Percentiles rank a stretch among this genome's conserved stretches.
phyloP scores from a whole-genome alignment of 1,140 invertebrate genomes.

The Drosophila saltans region DNA sequence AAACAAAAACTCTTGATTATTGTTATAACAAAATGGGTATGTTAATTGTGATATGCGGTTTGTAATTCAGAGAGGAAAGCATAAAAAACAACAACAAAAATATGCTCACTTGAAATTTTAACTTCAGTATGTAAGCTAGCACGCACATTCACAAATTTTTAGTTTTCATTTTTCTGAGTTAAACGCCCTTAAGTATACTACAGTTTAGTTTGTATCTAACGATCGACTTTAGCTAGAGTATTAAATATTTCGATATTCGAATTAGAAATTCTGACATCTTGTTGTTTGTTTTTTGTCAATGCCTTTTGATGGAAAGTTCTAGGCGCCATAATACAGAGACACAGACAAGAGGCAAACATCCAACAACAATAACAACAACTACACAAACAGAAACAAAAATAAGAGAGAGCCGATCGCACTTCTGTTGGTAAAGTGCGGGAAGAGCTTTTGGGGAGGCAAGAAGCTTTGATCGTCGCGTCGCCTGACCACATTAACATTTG shows the following conservation, averaged over 20 bases:
- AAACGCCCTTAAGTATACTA: too few relatives aligned
- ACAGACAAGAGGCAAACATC: conserved; percentile 34
- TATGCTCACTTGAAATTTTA: not conserved
- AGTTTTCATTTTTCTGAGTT: too few relatives aligned
- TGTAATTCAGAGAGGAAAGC: not conserved
- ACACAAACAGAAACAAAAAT: conserved; percentile 27
- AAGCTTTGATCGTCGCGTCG: conserved; percentile 39
- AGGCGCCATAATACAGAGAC: conserved; percentile 41
- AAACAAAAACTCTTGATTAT: conserved; percentile 45
- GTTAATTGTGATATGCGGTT: not conserved
- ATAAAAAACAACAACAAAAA: too few relatives aligned
- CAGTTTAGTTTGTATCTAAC: too few relatives aligned
- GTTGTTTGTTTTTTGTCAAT: conserved; percentile 29
- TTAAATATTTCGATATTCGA: not conserved
- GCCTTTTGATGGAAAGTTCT: conserved; percentile 57
- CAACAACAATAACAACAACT: conserved; percentile 20
- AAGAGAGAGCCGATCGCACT: conserved; percentile 1
- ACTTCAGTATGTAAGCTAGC: not conserved
- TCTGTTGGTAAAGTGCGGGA: not conserved
- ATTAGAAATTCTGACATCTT: not conserved
- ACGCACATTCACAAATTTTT: too few relatives aligned
- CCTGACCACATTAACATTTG: conserved; percentile 54
- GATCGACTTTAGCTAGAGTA: not conserved
- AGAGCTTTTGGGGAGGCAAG: not conserved
- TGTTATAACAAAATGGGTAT: conserved; percentile 20